Evolutionary conservation across 2,113 vertebrate species (phyloP), one percentile per base, ranked within the genome.

Genomic region (Psittacus erithacus): DNA sequence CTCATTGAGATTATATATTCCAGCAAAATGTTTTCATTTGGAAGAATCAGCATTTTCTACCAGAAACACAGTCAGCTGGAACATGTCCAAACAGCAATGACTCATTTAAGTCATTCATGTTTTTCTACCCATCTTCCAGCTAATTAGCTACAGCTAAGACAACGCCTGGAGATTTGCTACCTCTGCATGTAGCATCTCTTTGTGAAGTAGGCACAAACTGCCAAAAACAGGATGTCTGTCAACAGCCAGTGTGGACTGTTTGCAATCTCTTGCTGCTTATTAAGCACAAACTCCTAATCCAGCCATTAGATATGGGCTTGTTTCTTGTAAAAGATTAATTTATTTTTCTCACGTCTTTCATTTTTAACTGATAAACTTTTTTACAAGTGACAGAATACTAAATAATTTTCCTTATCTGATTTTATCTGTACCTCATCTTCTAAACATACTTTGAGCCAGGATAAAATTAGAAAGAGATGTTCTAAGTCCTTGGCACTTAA

Each of bases 391-490:
- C 82, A 78, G 85, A 60, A 65, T 29, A 82, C 77, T 57, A 95
- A 90, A 93, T 87, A 92, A 88, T 91, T 83, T 83, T 81, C n/a
- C 75, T 77, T 81, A 88, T 92, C 93, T 86, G 82, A 74, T 96
- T 86, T 94, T 96, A 93, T 96, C 94, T 94, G 24, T 77, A 88
- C 31, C 33, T 90, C 74, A 90, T 95, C 82, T 92, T 81, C 64
- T 78, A 95, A 95, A 94, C 90, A 83, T 23, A 82, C 33, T 88
- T 89, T 31, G 60, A 95, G 91, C 83, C 83, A 95, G 77, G 73
- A 52, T 86, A 92, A 93, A 95, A 92, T 93, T 96, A 95, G 89
- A 95, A 95, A 81, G 76, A 92, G 86, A 95, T 73, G 77, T 88
- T 91, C 89, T 96, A 89, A 90, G 86, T 65, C 50, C 62, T 83